Evolutionary conservation across 2,113 vertebrate genomes (phyloP).

Genomic region (Cyprinodon tularosa): DNA sequence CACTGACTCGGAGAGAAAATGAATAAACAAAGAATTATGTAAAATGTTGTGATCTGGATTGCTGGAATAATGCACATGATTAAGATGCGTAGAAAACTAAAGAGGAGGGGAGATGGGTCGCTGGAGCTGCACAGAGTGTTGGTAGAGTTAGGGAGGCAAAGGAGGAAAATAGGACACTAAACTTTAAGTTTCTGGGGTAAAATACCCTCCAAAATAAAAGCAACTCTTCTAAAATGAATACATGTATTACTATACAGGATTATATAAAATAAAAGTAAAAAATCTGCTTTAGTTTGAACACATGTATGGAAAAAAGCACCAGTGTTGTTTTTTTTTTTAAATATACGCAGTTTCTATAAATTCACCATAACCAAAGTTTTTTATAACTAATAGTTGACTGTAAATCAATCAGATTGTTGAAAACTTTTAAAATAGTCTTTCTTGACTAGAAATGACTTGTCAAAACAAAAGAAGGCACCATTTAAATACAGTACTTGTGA

Average conservation of each 20-base stretch:
- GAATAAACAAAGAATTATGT: conserved; percentile 79
- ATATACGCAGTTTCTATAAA: not conserved
- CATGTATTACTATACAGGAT: too few relatives aligned
- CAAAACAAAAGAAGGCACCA: not conserved
- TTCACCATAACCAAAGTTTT: too few relatives aligned
- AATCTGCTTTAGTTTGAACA: not conserved
- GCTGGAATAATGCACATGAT: conserved; percentile 61
- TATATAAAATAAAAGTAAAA: too few relatives aligned
- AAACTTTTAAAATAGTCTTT: not conserved
- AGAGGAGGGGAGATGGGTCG: not conserved
- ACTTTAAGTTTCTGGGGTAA: not conserved
- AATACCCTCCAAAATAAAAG: too few relatives aligned
- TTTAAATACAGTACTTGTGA: not conserved
- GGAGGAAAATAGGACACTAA: not conserved
- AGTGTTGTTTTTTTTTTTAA: not conserved
- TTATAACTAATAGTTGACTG: too few relatives aligned
- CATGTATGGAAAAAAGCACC: too few relatives aligned
- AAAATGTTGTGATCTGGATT: conserved; percentile 76
- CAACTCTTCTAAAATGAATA: too few relatives aligned
- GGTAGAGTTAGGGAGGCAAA: conserved; percentile 14
- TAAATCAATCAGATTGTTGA: not conserved
- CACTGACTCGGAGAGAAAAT: conserved; percentile 70
- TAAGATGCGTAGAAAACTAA: conserved; percentile 38
- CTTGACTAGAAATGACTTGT: not conserved
- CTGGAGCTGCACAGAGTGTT: not conserved